These are phyloP conservation scores for Procavia capensis DNA, from an alignment of 2,113 vertebrate species.

Conservation along the genomic window DNA sequence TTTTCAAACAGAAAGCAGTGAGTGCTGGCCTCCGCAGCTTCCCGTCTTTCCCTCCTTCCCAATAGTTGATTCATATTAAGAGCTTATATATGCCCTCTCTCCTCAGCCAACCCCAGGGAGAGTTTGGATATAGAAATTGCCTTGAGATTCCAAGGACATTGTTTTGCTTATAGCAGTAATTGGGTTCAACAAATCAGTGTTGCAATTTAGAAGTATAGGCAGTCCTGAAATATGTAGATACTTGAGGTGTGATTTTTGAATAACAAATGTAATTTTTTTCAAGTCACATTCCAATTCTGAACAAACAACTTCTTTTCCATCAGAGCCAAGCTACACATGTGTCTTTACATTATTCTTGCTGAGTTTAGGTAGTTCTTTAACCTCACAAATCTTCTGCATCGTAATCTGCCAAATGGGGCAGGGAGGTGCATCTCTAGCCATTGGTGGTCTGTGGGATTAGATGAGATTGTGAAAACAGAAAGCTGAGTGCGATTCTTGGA, in stretches of 20 bases:
- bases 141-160: background rate
- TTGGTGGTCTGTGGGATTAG: background rate
- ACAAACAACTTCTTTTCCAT: background rate
- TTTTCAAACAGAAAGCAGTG: background rate
- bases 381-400: background rate
- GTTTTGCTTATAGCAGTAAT: background rate
- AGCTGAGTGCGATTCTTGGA: background rate
- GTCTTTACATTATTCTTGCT: no score
- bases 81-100: background rate
- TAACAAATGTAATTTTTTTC: background rate
- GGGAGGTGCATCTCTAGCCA: accelerated
- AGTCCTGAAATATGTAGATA: background rate
- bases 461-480: background rate
- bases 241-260: background rate
- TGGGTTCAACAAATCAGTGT: background rate
- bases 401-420: background rate
- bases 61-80: background rate
- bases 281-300: background rate
- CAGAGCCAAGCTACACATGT: background rate
- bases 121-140: background rate
- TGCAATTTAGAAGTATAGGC: background rate
- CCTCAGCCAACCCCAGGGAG: background rate
- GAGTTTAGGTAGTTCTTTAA: background rate
- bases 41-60: background rate
- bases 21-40: background rate